Conservation (phyloP, 1,140 invertebrate species). For the Liolophura sinensis region DNA sequence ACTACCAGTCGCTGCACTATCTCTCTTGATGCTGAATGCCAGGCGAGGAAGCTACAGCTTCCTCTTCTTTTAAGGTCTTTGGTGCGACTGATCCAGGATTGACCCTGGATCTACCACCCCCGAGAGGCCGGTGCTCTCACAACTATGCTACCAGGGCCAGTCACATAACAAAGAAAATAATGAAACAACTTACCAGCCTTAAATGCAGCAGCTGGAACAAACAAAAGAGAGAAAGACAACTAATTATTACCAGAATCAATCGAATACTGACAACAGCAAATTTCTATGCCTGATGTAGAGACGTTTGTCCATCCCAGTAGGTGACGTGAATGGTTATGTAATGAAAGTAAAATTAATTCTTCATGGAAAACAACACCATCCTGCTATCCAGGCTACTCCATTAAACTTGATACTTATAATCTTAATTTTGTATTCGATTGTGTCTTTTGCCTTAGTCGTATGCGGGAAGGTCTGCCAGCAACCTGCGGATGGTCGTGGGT, state of each 20-base stretch:
- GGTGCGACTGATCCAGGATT: constrained; percentile 71
- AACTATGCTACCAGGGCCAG: no score
- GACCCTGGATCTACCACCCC: constrained; percentile 63
- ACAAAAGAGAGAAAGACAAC: constrained; percentile 19
- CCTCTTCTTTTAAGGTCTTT: no score
- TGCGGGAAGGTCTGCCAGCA: no score
- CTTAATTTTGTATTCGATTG: no score
- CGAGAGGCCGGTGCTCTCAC: constrained; percentile 55
- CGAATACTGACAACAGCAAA: background rate
- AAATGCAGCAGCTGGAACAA: constrained; percentile 76
- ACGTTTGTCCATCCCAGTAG: background rate
- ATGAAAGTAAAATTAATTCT: constrained; percentile 2
- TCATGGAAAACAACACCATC: background rate
- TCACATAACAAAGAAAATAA: no score
- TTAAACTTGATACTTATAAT: constrained; percentile 22
- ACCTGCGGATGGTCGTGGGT: no score
- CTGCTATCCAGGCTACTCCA: background rate
- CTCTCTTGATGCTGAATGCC: no score
- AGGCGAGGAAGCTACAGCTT: no score
- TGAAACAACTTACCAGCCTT: constrained; percentile 87
- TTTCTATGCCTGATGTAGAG: no score
- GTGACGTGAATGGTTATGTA: background rate
- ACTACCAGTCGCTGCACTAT: no score
- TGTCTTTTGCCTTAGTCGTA: no score
- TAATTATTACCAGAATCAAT: background rate